Evolutionary conservation across 2,888 invertebrate species (phyloP).

Genomic region (Leptinotarsa juncta): DNA sequence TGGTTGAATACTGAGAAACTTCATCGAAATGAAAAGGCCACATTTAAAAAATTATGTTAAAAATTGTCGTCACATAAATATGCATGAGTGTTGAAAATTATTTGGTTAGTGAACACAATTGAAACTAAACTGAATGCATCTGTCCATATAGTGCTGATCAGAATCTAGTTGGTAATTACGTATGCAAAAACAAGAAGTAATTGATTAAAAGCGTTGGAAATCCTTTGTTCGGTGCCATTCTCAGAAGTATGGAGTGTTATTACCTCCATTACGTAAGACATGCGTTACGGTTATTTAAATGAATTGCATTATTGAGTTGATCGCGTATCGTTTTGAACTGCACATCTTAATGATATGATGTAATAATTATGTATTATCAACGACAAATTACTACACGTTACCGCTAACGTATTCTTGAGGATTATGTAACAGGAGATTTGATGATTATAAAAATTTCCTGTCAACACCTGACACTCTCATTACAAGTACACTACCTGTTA

Average conservation of each 20-base stretch:
- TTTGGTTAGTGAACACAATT: not conserved
- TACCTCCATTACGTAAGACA: conserved; percentile 4
- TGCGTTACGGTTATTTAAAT: conserved; percentile 5
- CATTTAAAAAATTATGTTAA: not conserved
- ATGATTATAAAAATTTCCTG: not conserved
- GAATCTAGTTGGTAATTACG: conserved; percentile 18
- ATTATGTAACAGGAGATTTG: conserved; percentile 20
- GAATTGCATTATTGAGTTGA: not conserved
- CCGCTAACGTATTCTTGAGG: conserved; percentile 3
- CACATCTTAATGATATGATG: conserved; percentile 24
- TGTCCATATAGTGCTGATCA: conserved; percentile 20
- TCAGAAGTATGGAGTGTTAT: not conserved
- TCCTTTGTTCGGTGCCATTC: conserved; percentile 9
- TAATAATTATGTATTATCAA: conserved; percentile 20
- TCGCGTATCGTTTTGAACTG: not conserved
- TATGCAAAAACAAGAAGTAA: conserved; percentile 18
- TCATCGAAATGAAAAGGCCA: not conserved
- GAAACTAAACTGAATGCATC: conserved; percentile 1
- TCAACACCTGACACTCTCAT: not conserved
- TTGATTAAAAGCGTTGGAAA: conserved; percentile 7
- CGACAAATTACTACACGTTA: conserved; percentile 11
- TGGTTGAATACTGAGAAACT: too few relatives aligned
- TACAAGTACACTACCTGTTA: too few relatives aligned
- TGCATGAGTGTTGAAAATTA: not conserved
- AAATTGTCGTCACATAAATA: not conserved